phyloP scores from a whole-genome alignment of 2,797 vertebrate species.

The Gila robusta region DNA sequence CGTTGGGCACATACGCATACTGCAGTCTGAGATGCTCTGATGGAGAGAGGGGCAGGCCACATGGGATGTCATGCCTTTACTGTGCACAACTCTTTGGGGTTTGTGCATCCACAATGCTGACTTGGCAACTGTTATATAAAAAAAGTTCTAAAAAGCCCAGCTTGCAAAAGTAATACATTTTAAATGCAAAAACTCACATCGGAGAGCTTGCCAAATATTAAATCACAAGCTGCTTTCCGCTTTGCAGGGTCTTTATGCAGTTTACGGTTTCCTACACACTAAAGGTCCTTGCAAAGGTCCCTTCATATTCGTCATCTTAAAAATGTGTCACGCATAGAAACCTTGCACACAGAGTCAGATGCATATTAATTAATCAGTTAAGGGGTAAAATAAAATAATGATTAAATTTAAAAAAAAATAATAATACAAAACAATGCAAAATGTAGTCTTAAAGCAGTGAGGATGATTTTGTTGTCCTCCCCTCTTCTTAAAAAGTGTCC shows the following conservation, averaged over 20 bases:
- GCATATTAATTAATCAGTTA: too few species aligned
- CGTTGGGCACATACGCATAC: neutral
- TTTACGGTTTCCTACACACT: neutral
- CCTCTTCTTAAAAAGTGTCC: too few species aligned
- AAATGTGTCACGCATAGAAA: too few species aligned
- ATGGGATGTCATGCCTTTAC: neutral
- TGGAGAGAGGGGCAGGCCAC: conserved; percentile 2
- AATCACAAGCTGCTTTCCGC: neutral
- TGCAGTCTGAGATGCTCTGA: conserved; percentile 36
- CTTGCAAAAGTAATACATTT: neutral
- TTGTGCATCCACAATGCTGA: conserved; percentile 32
- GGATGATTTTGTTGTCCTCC: too few species aligned
- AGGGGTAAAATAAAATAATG: too few species aligned
- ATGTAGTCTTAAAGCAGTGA: too few species aligned
- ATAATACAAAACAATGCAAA: too few species aligned
- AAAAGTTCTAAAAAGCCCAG: neutral
- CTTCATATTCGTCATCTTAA: too few species aligned
- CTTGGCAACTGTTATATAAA: conserved; percentile 12
- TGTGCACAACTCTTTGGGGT: neutral
- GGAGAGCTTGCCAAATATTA: neutral
- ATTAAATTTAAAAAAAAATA: too few species aligned
- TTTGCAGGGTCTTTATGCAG: neutral
- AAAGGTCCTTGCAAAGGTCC: too few species aligned
- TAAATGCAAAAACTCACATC: neutral
- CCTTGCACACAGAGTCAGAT: too few species aligned